These are phyloP conservation scores for Luscinia luscinia DNA, from an alignment of 2,797 vertebrate species.

Conservation along the genomic window DNA sequence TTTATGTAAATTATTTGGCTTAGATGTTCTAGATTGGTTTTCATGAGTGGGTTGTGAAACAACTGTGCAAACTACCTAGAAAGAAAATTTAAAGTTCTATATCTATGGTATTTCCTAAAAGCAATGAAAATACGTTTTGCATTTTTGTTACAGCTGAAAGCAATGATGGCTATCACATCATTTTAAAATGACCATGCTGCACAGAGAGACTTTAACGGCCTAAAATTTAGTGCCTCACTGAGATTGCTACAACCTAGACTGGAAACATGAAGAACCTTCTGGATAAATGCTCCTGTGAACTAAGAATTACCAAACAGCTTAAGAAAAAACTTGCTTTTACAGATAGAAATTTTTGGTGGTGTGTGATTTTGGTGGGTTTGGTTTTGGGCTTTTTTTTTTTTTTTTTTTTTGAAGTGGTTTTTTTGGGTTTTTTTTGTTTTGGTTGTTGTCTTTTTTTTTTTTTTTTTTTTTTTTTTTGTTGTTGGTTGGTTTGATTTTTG, in stretches of 20 bases:
- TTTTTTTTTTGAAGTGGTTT: neutral
- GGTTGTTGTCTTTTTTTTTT: neutral
- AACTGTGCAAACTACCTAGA: neutral
- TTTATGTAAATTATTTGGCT: neutral
- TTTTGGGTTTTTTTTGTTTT: neutral
- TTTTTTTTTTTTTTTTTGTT: neutral
- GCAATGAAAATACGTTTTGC: slow-evolving; percentile 10
- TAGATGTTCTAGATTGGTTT: neutral
- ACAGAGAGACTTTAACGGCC: slow-evolving; percentile 31
- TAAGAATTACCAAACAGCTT: slow-evolving; percentile 25
- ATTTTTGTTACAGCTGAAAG: slow-evolving; percentile 82
- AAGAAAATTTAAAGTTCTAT: neutral
- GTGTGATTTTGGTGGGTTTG: slow-evolving; percentile 31
- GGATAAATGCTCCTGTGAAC: slow-evolving; percentile 42
- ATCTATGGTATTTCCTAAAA: neutral
- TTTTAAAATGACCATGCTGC: slow-evolving; percentile 81
- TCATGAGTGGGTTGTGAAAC: neutral
- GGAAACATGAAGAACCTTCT: slow-evolving; percentile 47
- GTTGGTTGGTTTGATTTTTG: neutral
- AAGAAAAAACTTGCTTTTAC: slow-evolving; percentile 47
- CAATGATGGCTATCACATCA: slow-evolving; percentile 83
- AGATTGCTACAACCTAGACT: slow-evolving; percentile 47
- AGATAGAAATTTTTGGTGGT: slow-evolving; percentile 20
- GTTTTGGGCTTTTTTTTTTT: neutral
- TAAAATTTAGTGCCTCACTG: slow-evolving; percentile 50